Percentiles rank a stretch among this genome's conserved stretches.
phyloP scores from a whole-genome alignment of 2,797 vertebrate genomes.

The Gambusia yucatana region DNA sequence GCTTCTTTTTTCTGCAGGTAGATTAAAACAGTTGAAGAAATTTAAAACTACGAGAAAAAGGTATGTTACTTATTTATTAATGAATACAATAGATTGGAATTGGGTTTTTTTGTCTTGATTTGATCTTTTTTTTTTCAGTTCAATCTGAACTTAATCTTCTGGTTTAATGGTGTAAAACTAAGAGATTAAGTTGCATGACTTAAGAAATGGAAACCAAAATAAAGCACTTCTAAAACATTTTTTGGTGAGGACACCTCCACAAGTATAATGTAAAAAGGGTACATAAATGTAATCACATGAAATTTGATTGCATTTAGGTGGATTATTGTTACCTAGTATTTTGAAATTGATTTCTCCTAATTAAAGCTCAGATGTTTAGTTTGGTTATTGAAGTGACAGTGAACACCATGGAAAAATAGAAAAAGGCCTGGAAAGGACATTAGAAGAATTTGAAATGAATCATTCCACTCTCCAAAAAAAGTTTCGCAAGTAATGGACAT shows the following conservation, averaged over 20 bases:
- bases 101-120: not conserved
- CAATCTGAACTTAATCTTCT: too few species aligned
- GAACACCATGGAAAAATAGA: not conserved
- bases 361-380: not conserved
- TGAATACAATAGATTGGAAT: not conserved
- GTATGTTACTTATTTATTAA: not conserved
- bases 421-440: not conserved
- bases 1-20: constrained; percentile 91
- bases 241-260: not conserved
- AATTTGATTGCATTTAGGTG: not conserved
- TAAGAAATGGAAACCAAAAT: not conserved
- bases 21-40: not conserved
- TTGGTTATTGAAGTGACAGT: not conserved
- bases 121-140: not conserved
- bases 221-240: not conserved
- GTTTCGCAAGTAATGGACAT: not conserved
- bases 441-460: not conserved
- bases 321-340: not conserved
- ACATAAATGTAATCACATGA: not conserved
- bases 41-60: not conserved
- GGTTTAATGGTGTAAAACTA: too few species aligned
- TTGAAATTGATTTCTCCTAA: not conserved
- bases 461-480: not conserved
- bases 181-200: not conserved
- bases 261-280: not conserved